A percentile compares a stretch with the other conserved stretches of the same genome.
Evolutionary conservation across 1,140 invertebrate species (phyloP).

Genomic region (Drosophila nigrodunni): DNA sequence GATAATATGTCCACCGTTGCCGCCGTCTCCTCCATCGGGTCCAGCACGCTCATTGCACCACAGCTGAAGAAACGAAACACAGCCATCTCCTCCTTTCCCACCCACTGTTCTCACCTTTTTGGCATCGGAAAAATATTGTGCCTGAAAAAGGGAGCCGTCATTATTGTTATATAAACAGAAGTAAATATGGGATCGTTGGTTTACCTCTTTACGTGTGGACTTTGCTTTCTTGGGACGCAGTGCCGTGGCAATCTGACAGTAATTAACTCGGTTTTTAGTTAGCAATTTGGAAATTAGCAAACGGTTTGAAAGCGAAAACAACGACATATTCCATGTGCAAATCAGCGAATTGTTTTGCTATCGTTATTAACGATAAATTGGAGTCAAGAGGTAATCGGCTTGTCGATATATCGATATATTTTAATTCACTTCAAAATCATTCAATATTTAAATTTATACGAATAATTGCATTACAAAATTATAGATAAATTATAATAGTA

Average conservation of each 20-base stretch:
- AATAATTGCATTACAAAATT: background rate
- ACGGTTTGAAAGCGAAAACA: constrained; percentile 27
- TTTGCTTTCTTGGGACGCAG: constrained; percentile 74
- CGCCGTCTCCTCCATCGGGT: constrained; percentile 98
- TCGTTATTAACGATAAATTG: background rate
- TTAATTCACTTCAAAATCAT: background rate
- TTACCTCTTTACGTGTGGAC: constrained; percentile 69
- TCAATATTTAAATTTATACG: background rate
- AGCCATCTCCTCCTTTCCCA: constrained; percentile 97
- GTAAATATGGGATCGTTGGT: background rate
- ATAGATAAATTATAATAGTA: background rate
- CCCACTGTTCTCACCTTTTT: constrained; percentile 88
- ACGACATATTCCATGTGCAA: constrained; percentile 30
- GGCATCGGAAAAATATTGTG: constrained; percentile 89
- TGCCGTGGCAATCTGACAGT: constrained; percentile 60
- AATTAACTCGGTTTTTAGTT: constrained; percentile 29
- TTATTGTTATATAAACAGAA: constrained; percentile 53
- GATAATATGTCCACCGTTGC: constrained; percentile 98
- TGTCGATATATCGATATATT: background rate
- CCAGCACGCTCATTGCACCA: constrained; percentile 94
- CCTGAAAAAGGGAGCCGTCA: constrained; percentile 66
- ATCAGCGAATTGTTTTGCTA: constrained; percentile 12
- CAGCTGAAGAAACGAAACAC: constrained; percentile 92
- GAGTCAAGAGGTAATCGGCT: background rate
- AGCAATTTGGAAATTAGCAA: constrained; percentile 21